Evolutionary conservation across 2,888 invertebrate genomes (phyloP).

Genomic region (Apodemia zela): DNA sequence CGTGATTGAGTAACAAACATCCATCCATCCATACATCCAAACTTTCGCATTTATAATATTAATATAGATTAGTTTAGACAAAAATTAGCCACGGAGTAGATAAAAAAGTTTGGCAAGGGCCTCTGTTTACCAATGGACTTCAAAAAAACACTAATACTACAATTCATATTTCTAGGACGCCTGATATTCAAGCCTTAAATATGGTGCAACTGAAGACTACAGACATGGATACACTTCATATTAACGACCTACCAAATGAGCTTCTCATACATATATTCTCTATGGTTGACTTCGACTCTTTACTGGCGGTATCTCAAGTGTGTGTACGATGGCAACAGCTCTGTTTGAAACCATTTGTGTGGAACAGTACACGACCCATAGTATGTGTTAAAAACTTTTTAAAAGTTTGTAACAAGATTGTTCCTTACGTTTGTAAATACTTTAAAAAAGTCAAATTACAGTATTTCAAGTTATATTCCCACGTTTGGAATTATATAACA

Average conservation of each 20-base stretch:
- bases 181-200: not conserved
- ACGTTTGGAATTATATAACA: constrained; percentile 70
- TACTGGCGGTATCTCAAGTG: constrained; percentile 69
- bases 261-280: constrained; percentile 76
- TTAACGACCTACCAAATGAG: constrained; percentile 77
- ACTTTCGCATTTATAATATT: too few species aligned
- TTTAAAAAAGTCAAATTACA: constrained; percentile 76
- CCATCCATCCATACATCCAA: too few species aligned
- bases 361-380: constrained; percentile 74
- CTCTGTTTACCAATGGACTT: too few species aligned
- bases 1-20: too few species aligned
- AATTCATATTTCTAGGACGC: not conserved
- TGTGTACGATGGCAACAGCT: constrained; percentile 74
- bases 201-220: constrained; percentile 73
- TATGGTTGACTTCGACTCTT: constrained; percentile 75
- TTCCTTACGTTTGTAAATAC: constrained; percentile 75
- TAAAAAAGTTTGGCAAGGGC: too few species aligned
- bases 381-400: constrained; percentile 78
- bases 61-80: too few species aligned
- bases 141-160: not conserved
- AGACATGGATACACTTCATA: constrained; percentile 51
- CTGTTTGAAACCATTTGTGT: constrained; percentile 70
- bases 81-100: too few species aligned
- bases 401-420: constrained; percentile 71
- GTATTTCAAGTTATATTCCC: constrained; percentile 77